Base-by-base conservation (phyloP, 2,888 invertebrate genomes). In the Caenorhabditis sinica region DNA sequence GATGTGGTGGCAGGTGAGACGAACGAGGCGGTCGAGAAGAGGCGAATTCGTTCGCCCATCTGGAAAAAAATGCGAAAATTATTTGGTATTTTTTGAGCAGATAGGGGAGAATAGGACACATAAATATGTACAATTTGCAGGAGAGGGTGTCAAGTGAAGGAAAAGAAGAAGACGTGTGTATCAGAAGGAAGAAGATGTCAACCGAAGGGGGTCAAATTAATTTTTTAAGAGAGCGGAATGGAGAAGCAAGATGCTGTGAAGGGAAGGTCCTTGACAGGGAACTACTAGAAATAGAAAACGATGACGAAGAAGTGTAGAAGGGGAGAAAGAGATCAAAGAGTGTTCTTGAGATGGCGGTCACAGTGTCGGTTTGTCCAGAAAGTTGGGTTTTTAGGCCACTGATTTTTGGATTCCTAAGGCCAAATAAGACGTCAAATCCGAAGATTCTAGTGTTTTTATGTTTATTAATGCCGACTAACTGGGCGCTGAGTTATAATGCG, bases 31-130 rank as follows among this genome's bases (percentile, higher is more conserved):
- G 87, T 87, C 53, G 88, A 87, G 83, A 88, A 87, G 53, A 88
- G 87, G 17, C 86, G 86, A 65, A 88, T 87, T 72, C 88, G 87
- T 82, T 85, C 85, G 68, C 88, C 88, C 88, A 88, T 88, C 88
- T 88, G 88, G 36, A 88, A 82, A 20, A 77, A 49, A 36, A 76
- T 15, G 5, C 30, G 40, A 5, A n/a, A 61, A 13, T 43, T 63
- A 51, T 66, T 53, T n/a, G 33, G 40, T 53, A 36, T 68, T 51
- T 36, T 30, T n/a, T 8, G 28, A 40, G 40, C 40, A 40, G 13
- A 13, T 40, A 3, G 45, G 15, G 23, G n/a, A 51, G 56, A 30
- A 49, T 43, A n/a, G 28, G 60, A 25, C n/a, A 58, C 13, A 73
- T 45, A 51, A 25, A 49, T 61, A 25, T 73, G 49, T 25, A 51